A percentile compares a stretch with the other conserved stretches of the same genome.
Conservation (phyloP, 2,888 invertebrate species). For the Gisinianus flammeolus region DNA sequence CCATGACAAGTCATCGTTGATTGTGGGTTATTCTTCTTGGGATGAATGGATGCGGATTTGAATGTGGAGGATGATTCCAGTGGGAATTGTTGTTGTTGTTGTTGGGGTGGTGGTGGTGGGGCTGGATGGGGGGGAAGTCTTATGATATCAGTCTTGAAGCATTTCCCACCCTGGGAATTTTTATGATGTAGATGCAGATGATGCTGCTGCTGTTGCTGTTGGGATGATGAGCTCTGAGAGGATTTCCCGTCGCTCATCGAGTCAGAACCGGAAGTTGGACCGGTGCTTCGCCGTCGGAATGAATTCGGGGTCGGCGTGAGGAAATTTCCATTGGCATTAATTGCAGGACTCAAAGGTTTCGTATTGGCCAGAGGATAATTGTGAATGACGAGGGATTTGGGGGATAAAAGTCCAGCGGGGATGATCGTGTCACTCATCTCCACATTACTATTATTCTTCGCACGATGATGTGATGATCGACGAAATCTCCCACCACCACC, state of each 20-base stretch:
- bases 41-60: conserved; percentile 40
- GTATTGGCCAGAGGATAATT: conserved; percentile 44
- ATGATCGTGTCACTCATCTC: conserved; percentile 25
- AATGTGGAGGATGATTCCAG: conserved; percentile 1
- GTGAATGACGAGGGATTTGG: conserved; percentile 41
- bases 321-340: conserved; percentile 50
- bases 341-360: conserved; percentile 49
- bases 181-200: too few relatives aligned
- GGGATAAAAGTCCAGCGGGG: conserved; percentile 37
- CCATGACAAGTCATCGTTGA: conserved; percentile 3
- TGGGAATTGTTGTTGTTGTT: conserved; percentile 4
- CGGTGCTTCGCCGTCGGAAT: conserved; percentile 52
- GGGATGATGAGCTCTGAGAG: background rate
- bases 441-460: conserved; percentile 12
- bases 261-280: conserved; percentile 39
- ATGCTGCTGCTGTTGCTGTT: background rate
- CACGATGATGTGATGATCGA: conserved; percentile 6
- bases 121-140: conserved; percentile 47
- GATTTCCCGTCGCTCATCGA: background rate
- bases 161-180: background rate
- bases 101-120: conserved; percentile 9
- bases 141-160: conserved; percentile 58
- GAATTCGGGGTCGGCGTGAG: conserved; percentile 59
- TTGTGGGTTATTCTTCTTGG: conserved; percentile 38
- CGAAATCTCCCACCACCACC: conserved; percentile 15